Evolutionary conservation across 2,113 vertebrate genomes (phyloP).

Genomic region (Tyrannus savana): DNA sequence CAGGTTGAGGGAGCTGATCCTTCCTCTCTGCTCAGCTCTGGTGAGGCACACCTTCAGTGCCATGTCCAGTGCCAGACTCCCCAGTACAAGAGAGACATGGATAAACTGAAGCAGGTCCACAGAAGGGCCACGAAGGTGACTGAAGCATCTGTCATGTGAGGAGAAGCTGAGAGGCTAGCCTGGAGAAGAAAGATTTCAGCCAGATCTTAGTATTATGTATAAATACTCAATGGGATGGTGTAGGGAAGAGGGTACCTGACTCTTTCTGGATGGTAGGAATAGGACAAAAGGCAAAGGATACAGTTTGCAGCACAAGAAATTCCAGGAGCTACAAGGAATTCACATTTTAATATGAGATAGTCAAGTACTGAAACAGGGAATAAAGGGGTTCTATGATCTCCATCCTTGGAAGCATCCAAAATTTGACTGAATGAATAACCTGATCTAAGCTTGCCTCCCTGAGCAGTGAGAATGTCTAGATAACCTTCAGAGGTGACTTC

Average conservation of each 20-base stretch:
- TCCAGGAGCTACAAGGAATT: neutral
- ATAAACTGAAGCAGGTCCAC: neutral
- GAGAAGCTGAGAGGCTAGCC: neutral
- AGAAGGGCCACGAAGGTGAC: neutral
- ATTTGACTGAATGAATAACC: neutral
- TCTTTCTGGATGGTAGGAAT: neutral
- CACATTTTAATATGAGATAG: neutral
- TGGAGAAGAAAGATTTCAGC: neutral
- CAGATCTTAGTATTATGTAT: neutral
- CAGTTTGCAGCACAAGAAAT: neutral
- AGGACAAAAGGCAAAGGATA: neutral
- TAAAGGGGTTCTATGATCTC: neutral
- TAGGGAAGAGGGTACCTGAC: neutral
- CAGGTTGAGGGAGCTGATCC: fast-evolving
- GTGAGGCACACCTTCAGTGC: neutral
- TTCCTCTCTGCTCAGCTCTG: neutral
- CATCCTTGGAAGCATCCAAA: neutral
- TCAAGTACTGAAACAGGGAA: neutral
- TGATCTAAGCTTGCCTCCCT: neutral
- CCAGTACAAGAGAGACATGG: neutral
- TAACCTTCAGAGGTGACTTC: neutral
- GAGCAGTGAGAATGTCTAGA: neutral
- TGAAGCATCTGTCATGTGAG: neutral
- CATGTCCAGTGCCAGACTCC: neutral
- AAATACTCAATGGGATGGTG: neutral